These are phyloP conservation scores for Xanthorhoe designata DNA, from an alignment of 2,888 invertebrate species.

Conservation along the genomic window DNA sequence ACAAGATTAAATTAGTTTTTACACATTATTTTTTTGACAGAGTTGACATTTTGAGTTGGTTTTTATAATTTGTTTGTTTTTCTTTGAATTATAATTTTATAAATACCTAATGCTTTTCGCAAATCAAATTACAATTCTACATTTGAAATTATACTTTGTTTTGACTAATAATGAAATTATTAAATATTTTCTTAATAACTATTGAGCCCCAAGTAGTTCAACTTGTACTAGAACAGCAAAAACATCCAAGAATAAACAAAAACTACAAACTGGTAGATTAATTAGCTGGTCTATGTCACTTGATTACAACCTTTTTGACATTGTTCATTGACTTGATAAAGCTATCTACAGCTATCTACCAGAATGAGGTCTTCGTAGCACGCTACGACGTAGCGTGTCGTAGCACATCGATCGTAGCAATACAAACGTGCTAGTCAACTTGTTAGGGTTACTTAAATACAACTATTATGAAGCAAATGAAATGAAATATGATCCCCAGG, in stretches of 20 bases:
- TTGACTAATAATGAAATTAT: too few relatives aligned
- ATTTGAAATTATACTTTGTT: too few relatives aligned
- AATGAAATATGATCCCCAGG: neutral
- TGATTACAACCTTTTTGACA: neutral
- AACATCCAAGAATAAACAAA: neutral
- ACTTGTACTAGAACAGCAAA: neutral
- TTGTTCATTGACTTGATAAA: neutral
- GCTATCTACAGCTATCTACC: constrained; percentile 1
- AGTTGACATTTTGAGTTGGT: too few relatives aligned
- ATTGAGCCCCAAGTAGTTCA: too few relatives aligned
- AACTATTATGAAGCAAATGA: neutral
- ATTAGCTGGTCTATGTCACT: neutral
- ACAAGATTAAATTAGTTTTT: neutral
- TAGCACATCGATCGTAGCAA: constrained; percentile 13
- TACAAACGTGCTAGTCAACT: neutral
- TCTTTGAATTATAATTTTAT: neutral
- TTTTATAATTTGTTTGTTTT: too few relatives aligned
- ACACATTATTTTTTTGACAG: neutral
- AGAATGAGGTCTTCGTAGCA: constrained; percentile 5
- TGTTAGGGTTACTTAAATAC: neutral
- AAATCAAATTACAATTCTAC: too few relatives aligned
- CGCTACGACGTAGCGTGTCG: constrained; percentile 20
- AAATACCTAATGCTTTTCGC: neutral
- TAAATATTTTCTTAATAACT: too few relatives aligned
- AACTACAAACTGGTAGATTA: too few relatives aligned